phyloP scores from a whole-genome alignment of 2,888 invertebrate species.

The Torymus tubicola region DNA sequence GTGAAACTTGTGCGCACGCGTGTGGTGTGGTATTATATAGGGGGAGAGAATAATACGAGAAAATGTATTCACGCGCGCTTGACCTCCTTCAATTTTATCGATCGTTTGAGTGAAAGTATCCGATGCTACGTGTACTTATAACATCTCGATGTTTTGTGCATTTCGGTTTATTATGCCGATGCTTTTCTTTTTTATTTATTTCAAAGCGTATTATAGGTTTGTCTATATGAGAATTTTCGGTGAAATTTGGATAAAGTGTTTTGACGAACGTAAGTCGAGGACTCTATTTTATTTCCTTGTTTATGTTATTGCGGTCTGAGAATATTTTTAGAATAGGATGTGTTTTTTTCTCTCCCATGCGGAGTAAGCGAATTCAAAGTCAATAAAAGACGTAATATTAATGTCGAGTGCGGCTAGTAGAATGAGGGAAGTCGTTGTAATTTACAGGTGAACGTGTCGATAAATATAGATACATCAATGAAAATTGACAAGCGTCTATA shows the following conservation, averaged over 20 bases:
- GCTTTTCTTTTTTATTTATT: conserved; percentile 13
- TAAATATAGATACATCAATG: conserved; percentile 6
- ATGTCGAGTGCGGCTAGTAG: background rate
- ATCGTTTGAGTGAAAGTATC: conserved; percentile 47
- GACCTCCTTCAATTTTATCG: conserved; percentile 47
- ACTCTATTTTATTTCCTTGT: background rate
- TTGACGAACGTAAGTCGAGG: background rate
- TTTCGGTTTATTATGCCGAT: conserved; percentile 7
- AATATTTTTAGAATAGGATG: too few relatives aligned
- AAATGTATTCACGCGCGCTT: conserved; percentile 35
- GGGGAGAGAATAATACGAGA: conserved; percentile 26
- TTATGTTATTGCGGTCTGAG: background rate
- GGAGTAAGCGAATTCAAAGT: too few relatives aligned
- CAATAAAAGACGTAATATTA: too few relatives aligned
- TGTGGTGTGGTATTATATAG: too few relatives aligned
- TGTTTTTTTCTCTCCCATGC: too few relatives aligned
- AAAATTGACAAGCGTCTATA: conserved; percentile 15
- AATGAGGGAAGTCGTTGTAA: background rate
- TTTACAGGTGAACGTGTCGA: background rate
- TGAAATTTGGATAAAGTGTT: background rate
- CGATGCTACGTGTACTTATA: conserved; percentile 9
- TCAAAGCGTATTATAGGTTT: background rate
- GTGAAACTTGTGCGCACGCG: too few relatives aligned
- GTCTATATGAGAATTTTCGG: too few relatives aligned
- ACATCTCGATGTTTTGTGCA: conserved; percentile 3